Evolutionary conservation across 2,888 invertebrate genomes (phyloP).

Genomic region (Harpalus rubripes): DNA sequence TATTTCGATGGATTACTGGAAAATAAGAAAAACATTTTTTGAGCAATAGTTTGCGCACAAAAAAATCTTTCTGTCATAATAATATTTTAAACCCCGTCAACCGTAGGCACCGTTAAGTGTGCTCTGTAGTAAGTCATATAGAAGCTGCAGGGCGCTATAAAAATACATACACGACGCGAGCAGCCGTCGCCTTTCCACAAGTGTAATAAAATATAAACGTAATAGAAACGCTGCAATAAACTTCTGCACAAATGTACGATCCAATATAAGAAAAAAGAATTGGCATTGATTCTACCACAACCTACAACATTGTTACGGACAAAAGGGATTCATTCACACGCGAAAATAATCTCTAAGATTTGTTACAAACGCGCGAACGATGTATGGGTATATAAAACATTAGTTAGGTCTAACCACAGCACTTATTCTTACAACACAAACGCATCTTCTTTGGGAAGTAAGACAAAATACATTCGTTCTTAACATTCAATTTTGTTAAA

Average conservation of each 20-base stretch:
- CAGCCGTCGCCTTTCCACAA: conserved; percentile 65
- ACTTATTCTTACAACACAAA: too few species aligned
- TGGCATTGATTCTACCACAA: conserved; percentile 60
- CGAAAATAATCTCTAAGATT: not conserved
- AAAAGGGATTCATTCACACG: conserved; percentile 30
- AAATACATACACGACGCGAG: conserved; percentile 64
- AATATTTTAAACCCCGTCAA: not conserved
- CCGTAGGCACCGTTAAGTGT: not conserved
- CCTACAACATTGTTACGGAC: conserved; percentile 20
- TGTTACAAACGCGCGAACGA: too few species aligned
- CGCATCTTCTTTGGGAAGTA: too few species aligned
- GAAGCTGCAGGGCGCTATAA: conserved; percentile 58
- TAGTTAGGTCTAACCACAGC: too few species aligned
- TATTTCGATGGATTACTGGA: too few species aligned
- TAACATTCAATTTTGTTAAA: too few species aligned
- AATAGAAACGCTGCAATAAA: conserved; percentile 67
- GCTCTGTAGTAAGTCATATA: conserved; percentile 27
- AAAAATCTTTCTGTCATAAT: not conserved
- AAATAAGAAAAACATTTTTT: too few species aligned
- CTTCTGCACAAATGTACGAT: conserved; percentile 65
- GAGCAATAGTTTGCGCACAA: too few species aligned
- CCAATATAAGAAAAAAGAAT: conserved; percentile 67
- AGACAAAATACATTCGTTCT: too few species aligned
- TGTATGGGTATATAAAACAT: too few species aligned
- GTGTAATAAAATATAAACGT: conserved; percentile 67